Evolutionary conservation across 2,888 invertebrate species (phyloP).

Genomic region (Callyntrura sp.): DNA sequence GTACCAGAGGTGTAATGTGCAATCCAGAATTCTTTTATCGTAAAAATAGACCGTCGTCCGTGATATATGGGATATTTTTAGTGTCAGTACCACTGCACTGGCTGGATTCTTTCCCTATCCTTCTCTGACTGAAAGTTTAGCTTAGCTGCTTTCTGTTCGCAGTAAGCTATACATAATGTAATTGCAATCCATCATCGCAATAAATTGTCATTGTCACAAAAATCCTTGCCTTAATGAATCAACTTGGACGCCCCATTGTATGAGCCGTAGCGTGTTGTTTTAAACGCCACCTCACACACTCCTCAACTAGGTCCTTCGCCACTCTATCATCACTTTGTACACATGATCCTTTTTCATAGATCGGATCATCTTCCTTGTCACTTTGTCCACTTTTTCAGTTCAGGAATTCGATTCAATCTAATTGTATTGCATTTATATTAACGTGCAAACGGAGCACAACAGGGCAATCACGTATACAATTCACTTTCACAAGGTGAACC

Average conservation of each 20-base stretch:
- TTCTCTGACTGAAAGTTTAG: background rate
- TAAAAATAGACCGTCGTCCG: constrained; percentile 46
- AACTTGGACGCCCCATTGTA: constrained; percentile 6
- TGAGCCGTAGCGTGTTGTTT: background rate
- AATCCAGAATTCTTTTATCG: background rate
- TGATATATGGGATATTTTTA: constrained; percentile 16
- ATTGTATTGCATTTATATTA: background rate
- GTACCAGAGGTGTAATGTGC: too few species aligned
- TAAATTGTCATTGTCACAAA: constrained; percentile 31
- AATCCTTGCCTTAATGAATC: constrained; percentile 43
- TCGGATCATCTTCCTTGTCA: constrained; percentile 47
- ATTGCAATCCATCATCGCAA: constrained; percentile 8
- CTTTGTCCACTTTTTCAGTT: constrained; percentile 53
- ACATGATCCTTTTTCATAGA: background rate
- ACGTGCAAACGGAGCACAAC: too few species aligned
- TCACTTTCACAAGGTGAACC: constrained; percentile 44
- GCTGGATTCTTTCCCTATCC: background rate
- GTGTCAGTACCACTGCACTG: constrained; percentile 36
- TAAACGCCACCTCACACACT: background rate
- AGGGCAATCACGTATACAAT: background rate
- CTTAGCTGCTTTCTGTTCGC: too few species aligned
- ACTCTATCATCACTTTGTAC: background rate
- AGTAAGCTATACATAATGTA: background rate
- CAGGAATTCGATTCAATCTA: background rate
- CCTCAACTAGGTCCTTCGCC: background rate